These are phyloP conservation scores for Amiota communis DNA, from an alignment of 2,888 invertebrate species.

Conservation along the genomic window DNA sequence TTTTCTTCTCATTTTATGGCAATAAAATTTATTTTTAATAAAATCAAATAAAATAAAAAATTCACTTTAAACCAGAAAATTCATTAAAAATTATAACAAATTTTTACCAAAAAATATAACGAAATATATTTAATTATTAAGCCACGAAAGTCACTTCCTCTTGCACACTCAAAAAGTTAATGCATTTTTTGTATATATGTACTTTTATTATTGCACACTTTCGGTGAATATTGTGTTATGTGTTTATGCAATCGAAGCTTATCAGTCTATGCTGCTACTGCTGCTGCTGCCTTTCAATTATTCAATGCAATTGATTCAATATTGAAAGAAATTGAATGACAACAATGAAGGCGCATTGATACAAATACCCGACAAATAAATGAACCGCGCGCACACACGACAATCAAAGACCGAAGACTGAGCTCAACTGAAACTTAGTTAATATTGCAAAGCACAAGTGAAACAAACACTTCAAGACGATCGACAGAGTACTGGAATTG, in stretches of 20 bases:
- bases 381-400: neutral
- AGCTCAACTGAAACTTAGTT: neutral
- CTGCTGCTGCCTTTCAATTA: too few species aligned
- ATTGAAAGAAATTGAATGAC: neutral
- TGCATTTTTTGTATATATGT: neutral
- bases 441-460: neutral
- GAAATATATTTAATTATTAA: neutral
- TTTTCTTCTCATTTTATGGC: neutral
- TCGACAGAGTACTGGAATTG: too few species aligned
- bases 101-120: neutral
- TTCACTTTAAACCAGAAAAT: neutral
- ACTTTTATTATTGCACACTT: neutral
- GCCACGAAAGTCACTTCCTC: neutral
- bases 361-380: neutral
- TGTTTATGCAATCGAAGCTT: neutral
- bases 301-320: too few species aligned
- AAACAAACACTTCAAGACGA: neutral
- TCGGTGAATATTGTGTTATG: neutral
- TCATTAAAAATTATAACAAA: neutral
- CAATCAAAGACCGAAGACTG: constrained; percentile 8
- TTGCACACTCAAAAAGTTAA: constrained; percentile 6
- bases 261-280: neutral
- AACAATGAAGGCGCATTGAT: neutral
- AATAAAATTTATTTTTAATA: neutral
- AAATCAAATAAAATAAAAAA: constrained; percentile 2